Evolutionary conservation across 2,888 invertebrate species (phyloP).

Genomic region (Lasioglossum marginatum): DNA sequence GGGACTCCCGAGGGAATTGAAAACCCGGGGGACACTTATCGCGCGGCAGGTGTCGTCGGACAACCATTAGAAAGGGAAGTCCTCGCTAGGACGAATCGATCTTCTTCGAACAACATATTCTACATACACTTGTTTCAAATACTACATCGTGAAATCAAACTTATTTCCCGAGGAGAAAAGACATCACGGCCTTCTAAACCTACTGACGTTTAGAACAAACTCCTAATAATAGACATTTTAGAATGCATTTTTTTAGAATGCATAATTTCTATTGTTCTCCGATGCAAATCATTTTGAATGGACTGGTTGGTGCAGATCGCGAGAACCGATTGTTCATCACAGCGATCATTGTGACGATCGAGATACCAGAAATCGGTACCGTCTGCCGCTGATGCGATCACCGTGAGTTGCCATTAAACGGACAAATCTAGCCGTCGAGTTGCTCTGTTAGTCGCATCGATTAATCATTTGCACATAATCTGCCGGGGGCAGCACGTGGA

Average conservation of each 20-base stretch:
- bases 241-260: too few species aligned
- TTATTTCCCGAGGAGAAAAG: neutral
- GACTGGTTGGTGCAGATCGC: neutral
- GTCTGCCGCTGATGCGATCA: neutral
- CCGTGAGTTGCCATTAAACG: neutral
- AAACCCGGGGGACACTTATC: neutral
- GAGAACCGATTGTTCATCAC: neutral
- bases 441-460: neutral
- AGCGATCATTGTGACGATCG: neutral
- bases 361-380: neutral
- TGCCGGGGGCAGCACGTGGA: slow-evolving; percentile 9
- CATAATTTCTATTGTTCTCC: neutral
- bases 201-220: too few species aligned
- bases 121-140: neutral
- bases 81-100: too few species aligned
- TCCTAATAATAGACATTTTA: too few species aligned
- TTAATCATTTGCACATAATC: slow-evolving; percentile 36
- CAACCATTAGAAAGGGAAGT: neutral
- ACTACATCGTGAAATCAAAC: neutral
- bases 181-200: too few species aligned
- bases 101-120: neutral
- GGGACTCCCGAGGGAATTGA: neutral
- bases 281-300: neutral
- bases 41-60: neutral
- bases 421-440: slow-evolving; percentile 1